Evolutionary conservation across 2,797 vertebrate species (phyloP).

Genomic region (Amblyraja radiata): DNA sequence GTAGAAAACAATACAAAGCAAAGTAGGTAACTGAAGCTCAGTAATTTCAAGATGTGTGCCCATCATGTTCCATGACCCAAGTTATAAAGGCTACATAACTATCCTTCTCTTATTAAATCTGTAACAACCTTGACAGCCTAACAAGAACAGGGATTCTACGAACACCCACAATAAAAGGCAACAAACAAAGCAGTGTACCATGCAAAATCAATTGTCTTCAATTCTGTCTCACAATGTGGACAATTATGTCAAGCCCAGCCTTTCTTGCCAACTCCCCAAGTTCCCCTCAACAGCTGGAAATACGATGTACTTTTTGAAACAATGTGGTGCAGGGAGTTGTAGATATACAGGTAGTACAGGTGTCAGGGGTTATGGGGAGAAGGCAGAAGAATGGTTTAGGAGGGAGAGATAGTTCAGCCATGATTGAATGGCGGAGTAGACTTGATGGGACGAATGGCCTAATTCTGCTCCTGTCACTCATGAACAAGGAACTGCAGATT

Average conservation of each 20-base stretch:
- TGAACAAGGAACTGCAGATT: too few relatives aligned
- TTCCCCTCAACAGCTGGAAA: not conserved
- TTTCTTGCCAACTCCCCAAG: not conserved
- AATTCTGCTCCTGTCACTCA: too few relatives aligned
- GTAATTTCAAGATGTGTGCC: not conserved
- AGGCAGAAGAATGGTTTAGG: too few relatives aligned
- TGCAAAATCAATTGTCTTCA: not conserved
- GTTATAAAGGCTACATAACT: not conserved
- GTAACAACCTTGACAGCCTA: not conserved
- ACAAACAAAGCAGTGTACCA: too few relatives aligned
- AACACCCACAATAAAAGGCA: not conserved
- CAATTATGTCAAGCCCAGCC: not conserved
- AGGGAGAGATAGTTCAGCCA: too few relatives aligned
- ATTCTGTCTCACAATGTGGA: not conserved
- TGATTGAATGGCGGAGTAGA: too few relatives aligned
- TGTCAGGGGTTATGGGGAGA: too few relatives aligned
- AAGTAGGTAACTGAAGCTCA: not conserved
- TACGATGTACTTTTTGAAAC: not conserved
- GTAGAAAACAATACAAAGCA: not conserved
- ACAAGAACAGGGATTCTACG: not conserved
- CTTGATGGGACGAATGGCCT: too few relatives aligned
- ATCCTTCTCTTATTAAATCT: not conserved
- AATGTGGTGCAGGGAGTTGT: not conserved
- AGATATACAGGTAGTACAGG: too few relatives aligned
- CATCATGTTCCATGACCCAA: not conserved